These are phyloP conservation scores for Heteronetta atricapilla DNA, from an alignment of 2,113 vertebrate genomes.

Conservation along the genomic window DNA sequence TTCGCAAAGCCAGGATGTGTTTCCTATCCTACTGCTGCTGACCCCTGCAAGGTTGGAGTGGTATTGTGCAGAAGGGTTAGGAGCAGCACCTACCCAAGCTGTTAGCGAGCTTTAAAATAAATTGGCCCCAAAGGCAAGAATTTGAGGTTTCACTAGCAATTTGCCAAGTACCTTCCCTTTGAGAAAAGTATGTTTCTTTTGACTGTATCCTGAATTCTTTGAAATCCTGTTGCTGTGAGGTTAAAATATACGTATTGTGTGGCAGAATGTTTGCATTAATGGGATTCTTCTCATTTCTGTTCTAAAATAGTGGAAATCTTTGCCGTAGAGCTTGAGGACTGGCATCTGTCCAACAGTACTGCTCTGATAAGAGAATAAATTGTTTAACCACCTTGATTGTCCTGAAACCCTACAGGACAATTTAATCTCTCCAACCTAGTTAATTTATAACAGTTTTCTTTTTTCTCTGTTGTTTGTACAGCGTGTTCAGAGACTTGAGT, in stretches of 20 bases:
- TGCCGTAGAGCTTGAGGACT: not conserved
- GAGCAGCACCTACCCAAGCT: not conserved
- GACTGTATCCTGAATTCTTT: not conserved
- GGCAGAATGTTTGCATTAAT: not conserved
- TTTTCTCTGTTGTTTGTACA: not conserved
- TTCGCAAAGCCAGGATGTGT: not conserved
- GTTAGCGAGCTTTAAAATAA: not conserved
- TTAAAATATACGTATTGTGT: not conserved
- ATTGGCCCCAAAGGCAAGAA: not conserved
- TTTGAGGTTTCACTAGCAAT: not conserved
- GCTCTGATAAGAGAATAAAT: slow-evolving; percentile 31
- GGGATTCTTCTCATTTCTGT: slow-evolving; percentile 4
- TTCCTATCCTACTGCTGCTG: not conserved
- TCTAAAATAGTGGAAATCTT: not conserved
- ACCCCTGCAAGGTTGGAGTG: not conserved
- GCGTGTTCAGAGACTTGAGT: not conserved
- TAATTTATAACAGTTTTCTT: slow-evolving; percentile 11
- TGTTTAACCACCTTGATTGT: slow-evolving; percentile 26
- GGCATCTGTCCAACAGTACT: not conserved
- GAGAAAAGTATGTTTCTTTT: not conserved
- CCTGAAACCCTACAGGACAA: not conserved
- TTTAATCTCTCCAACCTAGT: slow-evolving; percentile 35
- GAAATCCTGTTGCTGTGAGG: not conserved
- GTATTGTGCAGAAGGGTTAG: not conserved
- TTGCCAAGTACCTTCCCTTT: not conserved